Conservation (phyloP, 2,888 invertebrate genomes). For the Drosophila histrio region DNA sequence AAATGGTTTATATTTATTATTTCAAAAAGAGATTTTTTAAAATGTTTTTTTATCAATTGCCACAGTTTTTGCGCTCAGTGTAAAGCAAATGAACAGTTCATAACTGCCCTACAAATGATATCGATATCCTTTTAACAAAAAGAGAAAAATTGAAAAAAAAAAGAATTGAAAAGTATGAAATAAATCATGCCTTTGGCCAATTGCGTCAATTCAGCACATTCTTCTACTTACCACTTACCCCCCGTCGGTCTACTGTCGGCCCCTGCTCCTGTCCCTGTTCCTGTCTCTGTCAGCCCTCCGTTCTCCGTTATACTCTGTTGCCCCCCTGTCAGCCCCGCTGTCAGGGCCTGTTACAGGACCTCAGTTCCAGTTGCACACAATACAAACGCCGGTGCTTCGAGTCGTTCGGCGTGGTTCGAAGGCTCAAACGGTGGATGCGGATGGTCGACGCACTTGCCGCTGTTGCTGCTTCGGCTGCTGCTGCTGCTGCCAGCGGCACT, state of each 20-base stretch:
- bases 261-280: not conserved
- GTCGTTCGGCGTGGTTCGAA: conserved; percentile 15
- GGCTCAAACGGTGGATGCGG: conserved; percentile 30
- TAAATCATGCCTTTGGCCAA: conserved; percentile 83
- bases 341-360: not conserved
- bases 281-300: not conserved
- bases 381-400: conserved; percentile 29
- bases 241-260: not conserved
- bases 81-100: conserved; percentile 24
- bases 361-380: conserved; percentile 22
- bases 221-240: conserved; percentile 29
- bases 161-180: conserved; percentile 62
- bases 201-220: conserved; percentile 81
- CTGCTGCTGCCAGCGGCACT: conserved; percentile 65
- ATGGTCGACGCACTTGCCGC: conserved; percentile 55
- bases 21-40: not conserved
- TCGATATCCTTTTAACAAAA: conserved; percentile 28
- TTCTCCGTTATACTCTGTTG: not conserved
- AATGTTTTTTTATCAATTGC: not conserved
- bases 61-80: conserved; percentile 1
- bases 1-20: too few species aligned
- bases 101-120: conserved; percentile 47
- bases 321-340: not conserved
- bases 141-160: conserved; percentile 6
- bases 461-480: not conserved